Conservation (phyloP, 2,888 invertebrate species). For the Azorinus chamasolen region DNA sequence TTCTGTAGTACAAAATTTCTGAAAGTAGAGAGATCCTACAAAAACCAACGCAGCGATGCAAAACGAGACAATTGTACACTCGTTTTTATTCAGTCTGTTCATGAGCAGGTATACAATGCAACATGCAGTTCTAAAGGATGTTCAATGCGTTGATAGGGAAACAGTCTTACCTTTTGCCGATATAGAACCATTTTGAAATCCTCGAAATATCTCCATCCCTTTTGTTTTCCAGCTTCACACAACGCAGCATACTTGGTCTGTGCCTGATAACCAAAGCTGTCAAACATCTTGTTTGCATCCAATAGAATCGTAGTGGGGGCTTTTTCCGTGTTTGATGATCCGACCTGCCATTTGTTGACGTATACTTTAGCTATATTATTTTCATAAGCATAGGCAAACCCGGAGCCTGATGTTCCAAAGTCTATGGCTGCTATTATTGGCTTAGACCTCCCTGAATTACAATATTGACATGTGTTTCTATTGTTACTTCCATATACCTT, state of each 20-base stretch:
- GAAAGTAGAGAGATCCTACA: too few species aligned
- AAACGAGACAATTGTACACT: too few species aligned
- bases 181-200: conserved; percentile 17
- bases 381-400: conserved; percentile 14
- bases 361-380: conserved; percentile 4
- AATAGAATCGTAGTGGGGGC: conserved; percentile 25
- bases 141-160: too few species aligned
- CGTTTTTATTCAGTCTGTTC: too few species aligned
- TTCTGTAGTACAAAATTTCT: too few species aligned
- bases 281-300: conserved; percentile 4
- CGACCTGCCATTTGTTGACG: conserved; percentile 18
- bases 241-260: conserved; percentile 15
- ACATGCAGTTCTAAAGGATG: too few species aligned
- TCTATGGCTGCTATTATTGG: conserved; percentile 20
- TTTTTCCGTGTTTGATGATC: conserved; percentile 15
- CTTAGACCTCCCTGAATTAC: too few species aligned
- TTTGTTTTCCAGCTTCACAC: conserved; percentile 9
- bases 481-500: too few species aligned
- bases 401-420: conserved; percentile 18
- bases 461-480: too few species aligned
- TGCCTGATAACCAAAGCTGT: conserved; percentile 20
- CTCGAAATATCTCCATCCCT: conserved; percentile 14
- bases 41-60: too few species aligned
- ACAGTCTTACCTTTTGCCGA: too few species aligned
- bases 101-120: too few species aligned